Percentiles rank a stretch among this genome's conserved stretches.
Evolutionary conservation across 2,113 vertebrate genomes (phyloP).

Genomic region (Zosterops borbonicus): DNA sequence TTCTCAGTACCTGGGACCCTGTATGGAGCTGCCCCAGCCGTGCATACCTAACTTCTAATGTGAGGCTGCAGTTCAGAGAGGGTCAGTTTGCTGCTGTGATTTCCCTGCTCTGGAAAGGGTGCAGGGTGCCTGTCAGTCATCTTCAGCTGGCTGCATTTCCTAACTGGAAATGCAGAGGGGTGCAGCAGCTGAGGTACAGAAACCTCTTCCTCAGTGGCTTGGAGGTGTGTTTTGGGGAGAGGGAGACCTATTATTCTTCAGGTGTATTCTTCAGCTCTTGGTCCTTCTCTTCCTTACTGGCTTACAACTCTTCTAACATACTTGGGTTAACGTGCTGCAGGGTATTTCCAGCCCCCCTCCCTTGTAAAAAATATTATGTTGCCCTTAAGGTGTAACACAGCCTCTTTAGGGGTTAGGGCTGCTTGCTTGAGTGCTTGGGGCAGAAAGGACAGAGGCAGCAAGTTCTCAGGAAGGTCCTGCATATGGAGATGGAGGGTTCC

Average conservation of each 20-base stretch:
- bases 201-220: not conserved
- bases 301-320: not conserved
- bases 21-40: fast-evolving
- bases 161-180: not conserved
- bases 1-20: not conserved
- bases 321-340: not conserved
- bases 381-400: not conserved
- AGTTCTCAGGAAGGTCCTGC: not conserved
- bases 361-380: not conserved
- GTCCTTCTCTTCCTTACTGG: not conserved
- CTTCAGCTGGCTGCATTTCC: not conserved
- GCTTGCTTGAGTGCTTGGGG: not conserved
- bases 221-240: not conserved
- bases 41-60: not conserved
- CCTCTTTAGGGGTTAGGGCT: not conserved
- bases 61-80: not conserved
- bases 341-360: not conserved
- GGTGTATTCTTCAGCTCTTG: not conserved
- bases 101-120: not conserved
- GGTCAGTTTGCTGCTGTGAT: not conserved
- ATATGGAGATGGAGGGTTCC: not conserved
- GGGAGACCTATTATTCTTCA: not conserved
- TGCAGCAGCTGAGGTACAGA: not conserved
- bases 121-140: not conserved
- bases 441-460: not conserved